phyloP scores from a whole-genome alignment of 2,797 vertebrate genomes.

The Pangasius mekongensis region DNA sequence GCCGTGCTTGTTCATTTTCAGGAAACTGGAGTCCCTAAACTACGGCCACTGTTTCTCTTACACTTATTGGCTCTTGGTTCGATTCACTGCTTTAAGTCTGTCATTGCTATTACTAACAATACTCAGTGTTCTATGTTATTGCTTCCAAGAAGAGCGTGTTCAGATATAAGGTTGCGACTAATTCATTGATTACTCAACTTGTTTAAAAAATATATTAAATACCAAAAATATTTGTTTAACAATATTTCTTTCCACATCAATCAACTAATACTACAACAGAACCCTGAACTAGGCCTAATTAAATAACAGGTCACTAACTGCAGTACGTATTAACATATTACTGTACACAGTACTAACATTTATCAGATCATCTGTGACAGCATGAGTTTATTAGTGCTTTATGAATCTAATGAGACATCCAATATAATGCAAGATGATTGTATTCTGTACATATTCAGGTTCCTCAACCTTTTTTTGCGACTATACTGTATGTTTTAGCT shows the following conservation, averaged over 20 bases:
- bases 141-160: not conserved
- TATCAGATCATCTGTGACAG: not conserved
- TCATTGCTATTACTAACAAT: not conserved
- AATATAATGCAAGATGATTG: not conserved
- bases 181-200: not conserved
- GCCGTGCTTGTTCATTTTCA: not conserved
- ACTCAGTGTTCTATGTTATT: not conserved
- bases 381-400: not conserved
- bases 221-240: too few species aligned
- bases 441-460: not conserved
- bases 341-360: not conserved
- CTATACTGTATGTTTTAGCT: not conserved
- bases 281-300: not conserved
- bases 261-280: not conserved
- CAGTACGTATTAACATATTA: not conserved
- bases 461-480: not conserved
- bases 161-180: not conserved
- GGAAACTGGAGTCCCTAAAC: not conserved
- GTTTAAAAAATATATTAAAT: not conserved
- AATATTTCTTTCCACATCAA: not conserved
- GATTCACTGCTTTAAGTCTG: not conserved
- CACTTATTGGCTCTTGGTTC: not conserved
- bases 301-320: not conserved
- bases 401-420: not conserved
- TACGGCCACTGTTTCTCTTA: not conserved